Conservation (phyloP, 2,797 vertebrate genomes). For the Sebastes cheni region DNA sequence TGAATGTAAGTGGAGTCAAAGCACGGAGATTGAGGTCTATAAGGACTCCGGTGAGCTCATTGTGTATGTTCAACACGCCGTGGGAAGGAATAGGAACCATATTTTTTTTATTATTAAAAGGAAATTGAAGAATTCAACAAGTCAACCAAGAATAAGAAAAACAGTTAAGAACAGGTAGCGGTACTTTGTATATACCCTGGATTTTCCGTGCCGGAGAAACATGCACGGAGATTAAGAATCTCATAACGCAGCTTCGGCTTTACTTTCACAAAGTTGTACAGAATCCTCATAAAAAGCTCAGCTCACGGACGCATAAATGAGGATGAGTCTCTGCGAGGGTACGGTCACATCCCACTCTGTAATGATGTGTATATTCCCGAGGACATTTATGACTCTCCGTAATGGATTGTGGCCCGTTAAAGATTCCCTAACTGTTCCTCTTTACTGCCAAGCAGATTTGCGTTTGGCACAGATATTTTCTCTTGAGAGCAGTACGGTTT, state of each 20-base stretch:
- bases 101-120: conserved; percentile 7
- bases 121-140: conserved; percentile 31
- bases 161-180: not conserved
- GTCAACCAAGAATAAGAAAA: conserved; percentile 4
- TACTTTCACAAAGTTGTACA: conserved; percentile 62
- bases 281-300: conserved; percentile 65
- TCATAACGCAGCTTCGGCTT: conserved; percentile 9
- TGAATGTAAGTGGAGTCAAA: conserved; percentile 61
- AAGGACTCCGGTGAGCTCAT: conserved; percentile 43
- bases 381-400: conserved; percentile 75
- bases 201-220: not conserved
- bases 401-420: conserved; percentile 76
- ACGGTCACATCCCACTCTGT: conserved; percentile 58
- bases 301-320: conserved; percentile 64
- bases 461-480: conserved; percentile 61
- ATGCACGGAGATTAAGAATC: conserved; percentile 14
- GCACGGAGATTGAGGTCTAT: conserved; percentile 25
- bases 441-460: conserved; percentile 72
- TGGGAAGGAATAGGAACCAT: not conserved
- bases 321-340: conserved; percentile 61
- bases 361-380: conserved; percentile 68
- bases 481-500: conserved; percentile 71
- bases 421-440: conserved; percentile 70
- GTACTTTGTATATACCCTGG: not conserved
- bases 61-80: conserved; percentile 21